Base-by-base conservation (phyloP, 2,888 invertebrate species). In the Drosophila ezoana region DNA sequence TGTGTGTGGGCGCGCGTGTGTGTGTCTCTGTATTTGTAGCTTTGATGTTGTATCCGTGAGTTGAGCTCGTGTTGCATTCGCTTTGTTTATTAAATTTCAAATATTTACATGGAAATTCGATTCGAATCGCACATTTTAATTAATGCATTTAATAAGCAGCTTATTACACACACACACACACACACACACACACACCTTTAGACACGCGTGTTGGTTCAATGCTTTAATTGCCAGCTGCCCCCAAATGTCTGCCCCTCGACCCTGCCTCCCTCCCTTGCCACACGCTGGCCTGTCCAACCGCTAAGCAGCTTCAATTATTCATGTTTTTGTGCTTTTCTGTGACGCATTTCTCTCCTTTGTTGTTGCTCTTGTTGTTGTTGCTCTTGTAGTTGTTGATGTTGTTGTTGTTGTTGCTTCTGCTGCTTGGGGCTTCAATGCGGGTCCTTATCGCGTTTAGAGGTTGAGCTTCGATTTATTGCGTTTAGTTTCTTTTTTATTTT, bases 291-390 rank as follows among this genome's bases (percentile, higher is more conserved):
- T 14, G 52, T 18, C 54, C 59, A 56, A 58, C 54, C 78, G 37
- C 75, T 56, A 60, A 64, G 44, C 79, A 66, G 66, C 71, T 66
- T 71, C 76, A 71, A 76, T 76, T 76, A 76, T 76, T 76, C 76
- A 76, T 79, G 71, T 76, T 76, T 76, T 53, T 66, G 71, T 61
- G 64, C 48, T 59, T 16, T 38, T 40, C 32, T 49, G 23, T 76
- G 76, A 76, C 76, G 79, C 79, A 76, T 51, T 71, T 56, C 40
- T 40, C 60, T 51, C 52, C 51, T 33, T 57, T 51, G 18, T 45
- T 33, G 10, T 43, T 23, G 10, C 13, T n/a, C n/a, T n/a, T 16
- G 16, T 20, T 37, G 2, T 10, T 28, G 13, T 40, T 38, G 41
- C 18, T 18, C 18, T 18, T 18, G 18, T 57, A 45, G 14, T 37